Base-by-base conservation (phyloP, 53 echinoderm and acorn worm species). In the Echinometra lucunter region DNA sequence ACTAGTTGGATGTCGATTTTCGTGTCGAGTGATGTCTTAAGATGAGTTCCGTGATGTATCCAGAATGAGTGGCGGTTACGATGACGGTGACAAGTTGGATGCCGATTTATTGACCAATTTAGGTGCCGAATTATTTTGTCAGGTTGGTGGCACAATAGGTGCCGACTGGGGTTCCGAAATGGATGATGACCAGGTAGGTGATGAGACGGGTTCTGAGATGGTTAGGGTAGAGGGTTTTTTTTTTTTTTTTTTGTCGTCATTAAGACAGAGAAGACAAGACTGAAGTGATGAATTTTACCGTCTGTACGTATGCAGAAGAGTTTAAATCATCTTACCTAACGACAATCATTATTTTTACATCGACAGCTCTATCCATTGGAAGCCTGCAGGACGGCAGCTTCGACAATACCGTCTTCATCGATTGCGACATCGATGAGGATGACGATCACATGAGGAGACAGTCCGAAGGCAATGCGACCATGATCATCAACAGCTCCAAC, bases 371-470 rank as follows among this genome's bases (percentile, higher is more conserved):
- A 40, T 93, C 93, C 19, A 3, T 93, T 2, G 40, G 93, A 2
- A 57, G 58, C 7, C 25, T 93, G 21, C 35, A 45, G 13, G 58
- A 78, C 35, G 57, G 32, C 7, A 78, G 45, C 45, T 57, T 78
- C 34, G 74, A 57, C 57, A 74, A 93, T 53, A 80, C 93, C 12
- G 93, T 93, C 53, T 93, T 93, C 58, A 45, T 93, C 57, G 70
- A 78, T 40, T 35, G 81, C 58, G 57, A 7, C 17, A n/a, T 32
- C 23, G 80, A 80, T 72, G 93, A 55, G 44, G 37, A 8, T 49
- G 80, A 37, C n/a, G 35, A 37, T 5, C 78, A 60, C 11, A 37
- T 60, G 23, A 60, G 21, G 10, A 89, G 18, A 35, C 58, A 18
- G 7, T 25, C 37, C 9, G 17, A 37, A 27, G 37, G 28, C 37